Evolutionary conservation across 2,888 invertebrate species (phyloP), one percentile per base, ranked within the genome.

Genomic region (Catocala sponsa): DNA sequence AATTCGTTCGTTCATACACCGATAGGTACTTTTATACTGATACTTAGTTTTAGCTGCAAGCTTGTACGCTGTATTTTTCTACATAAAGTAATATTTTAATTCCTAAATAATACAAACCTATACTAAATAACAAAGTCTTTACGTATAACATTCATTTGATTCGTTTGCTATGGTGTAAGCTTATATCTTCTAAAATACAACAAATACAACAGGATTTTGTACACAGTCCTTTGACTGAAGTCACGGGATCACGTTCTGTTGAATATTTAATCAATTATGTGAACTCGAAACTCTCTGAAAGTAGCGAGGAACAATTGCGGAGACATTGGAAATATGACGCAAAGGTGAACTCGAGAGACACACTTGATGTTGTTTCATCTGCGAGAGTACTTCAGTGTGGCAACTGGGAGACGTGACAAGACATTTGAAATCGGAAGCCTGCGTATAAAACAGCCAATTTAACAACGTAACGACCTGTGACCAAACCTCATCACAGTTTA

Each of bases 201-300:
- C 47, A 54, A 49, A 53, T 33, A 47, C 51, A 48, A 55, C 50
- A 75, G 47, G 13, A 32, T 61, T 50, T 53, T 63, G 52, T 49
- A 59, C 53, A 52, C 52, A 49, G 12, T 49, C 51, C 47, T 73
- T 63, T 57, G 42, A 43, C 35, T 53, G 13, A 42, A 49, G 59
- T 46, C 46, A 25, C 50, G 48, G 51, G 54, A 62, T 69, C 64
- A 48, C 54, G 51, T 67, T 62, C 43, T 51, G n/a, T 50, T 74
- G 69, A 74, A 76, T 76, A 65, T 72, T 76, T 69, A 53, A 75
- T 65, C 44, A 53, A 53, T 55, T 64, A 63, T 59, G 56, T 59
- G 62, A 64, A 68, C 62, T 68, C 33, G 51, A 63, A 63, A 63
- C 52, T 58, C 13, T 58, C 61, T 51, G 57, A 55, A 56, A 59